Conservation (phyloP, 2,113 vertebrate species). For the Epinephelus lanceolatus region DNA sequence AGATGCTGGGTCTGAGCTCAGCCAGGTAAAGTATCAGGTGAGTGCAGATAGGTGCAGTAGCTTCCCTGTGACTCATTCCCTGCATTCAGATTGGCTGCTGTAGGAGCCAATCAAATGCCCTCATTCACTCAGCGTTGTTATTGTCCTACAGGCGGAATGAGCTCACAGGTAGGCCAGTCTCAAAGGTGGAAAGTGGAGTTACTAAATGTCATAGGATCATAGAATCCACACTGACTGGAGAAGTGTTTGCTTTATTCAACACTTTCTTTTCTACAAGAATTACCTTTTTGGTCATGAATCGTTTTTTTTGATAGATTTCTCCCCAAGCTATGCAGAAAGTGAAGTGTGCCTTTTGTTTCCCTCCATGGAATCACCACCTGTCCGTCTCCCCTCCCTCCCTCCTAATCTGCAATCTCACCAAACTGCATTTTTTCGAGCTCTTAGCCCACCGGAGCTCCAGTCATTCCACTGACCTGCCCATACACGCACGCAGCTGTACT, state of each 20-base stretch:
- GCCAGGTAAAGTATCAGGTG: constrained; percentile 79
- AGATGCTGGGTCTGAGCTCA: constrained; percentile 66
- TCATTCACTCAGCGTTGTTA: constrained; percentile 59
- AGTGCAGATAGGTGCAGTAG: constrained; percentile 62
- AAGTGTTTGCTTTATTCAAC: neutral
- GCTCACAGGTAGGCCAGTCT: constrained; percentile 51
- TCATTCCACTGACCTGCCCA: constrained; percentile 82
- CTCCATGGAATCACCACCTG: constrained; percentile 63
- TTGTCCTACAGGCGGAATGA: constrained; percentile 61
- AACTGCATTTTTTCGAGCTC: constrained; percentile 83
- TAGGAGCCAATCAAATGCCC: constrained; percentile 69
- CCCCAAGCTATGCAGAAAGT: constrained; percentile 35
- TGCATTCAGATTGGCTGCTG: constrained; percentile 75
- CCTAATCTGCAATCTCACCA: constrained; percentile 83
- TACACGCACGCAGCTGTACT: constrained; percentile 80
- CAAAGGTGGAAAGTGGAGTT: constrained; percentile 44
- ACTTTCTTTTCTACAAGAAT: neutral
- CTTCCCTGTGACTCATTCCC: constrained; percentile 68
- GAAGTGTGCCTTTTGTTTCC: constrained; percentile 68
- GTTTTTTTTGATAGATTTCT: constrained; percentile 4
- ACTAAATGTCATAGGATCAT: constrained; percentile 35
- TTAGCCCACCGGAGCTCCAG: constrained; percentile 83
- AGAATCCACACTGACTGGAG: neutral
- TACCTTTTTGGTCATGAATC: neutral
- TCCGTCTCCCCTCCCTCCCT: constrained; percentile 20